These are phyloP conservation scores for Colossoma macropomum DNA, from an alignment of 2,113 vertebrate genomes.

Conservation along the genomic window DNA sequence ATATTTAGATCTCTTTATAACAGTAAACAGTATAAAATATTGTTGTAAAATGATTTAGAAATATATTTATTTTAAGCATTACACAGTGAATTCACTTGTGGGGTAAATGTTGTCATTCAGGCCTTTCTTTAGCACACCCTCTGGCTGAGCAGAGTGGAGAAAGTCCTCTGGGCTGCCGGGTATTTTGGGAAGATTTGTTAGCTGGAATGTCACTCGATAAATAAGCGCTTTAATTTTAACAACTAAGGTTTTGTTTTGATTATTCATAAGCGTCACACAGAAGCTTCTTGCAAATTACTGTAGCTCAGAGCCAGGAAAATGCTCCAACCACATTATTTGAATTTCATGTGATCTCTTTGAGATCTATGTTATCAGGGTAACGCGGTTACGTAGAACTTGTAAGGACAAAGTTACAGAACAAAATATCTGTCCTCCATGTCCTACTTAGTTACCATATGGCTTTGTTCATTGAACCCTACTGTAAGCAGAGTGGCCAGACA, in stretches of 20 bases:
- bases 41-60: not conserved
- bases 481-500: constrained; percentile 7
- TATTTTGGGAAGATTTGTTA: constrained; percentile 31
- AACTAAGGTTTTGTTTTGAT: constrained; percentile 44
- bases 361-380: not conserved
- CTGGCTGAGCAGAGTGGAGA: not conserved
- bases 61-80: not conserved
- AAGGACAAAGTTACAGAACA: not conserved
- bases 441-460: not conserved
- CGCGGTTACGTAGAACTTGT: not conserved
- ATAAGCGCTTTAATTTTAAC: constrained; percentile 42
- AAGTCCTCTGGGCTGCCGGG: not conserved
- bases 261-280: constrained; percentile 26
- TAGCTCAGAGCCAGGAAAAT: not conserved
- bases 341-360: constrained; percentile 18
- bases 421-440: not conserved
- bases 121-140: not conserved
- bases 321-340: not conserved
- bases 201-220: constrained; percentile 25
- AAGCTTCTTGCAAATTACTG: not conserved
- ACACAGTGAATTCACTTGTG: not conserved
- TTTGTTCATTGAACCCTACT: not conserved
- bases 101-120: not conserved
- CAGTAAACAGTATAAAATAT: not conserved
- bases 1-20: not conserved